Conservation (phyloP, 2,113 vertebrate species). For the human (Homo sapiens) region DNA sequence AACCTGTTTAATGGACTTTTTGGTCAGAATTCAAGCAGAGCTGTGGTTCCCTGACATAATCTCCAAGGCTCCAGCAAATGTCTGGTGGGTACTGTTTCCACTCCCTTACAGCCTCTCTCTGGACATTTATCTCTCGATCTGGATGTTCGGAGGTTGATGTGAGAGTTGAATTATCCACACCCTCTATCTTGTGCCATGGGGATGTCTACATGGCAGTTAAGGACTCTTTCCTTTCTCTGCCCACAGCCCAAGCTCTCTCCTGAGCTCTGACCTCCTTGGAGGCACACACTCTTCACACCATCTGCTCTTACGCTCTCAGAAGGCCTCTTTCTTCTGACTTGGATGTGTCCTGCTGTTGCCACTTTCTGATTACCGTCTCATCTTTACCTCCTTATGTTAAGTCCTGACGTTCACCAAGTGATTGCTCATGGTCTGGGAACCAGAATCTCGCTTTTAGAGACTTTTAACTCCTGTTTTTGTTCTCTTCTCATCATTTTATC, state of each 20-base stretch:
- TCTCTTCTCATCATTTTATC: neutral
- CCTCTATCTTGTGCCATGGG: neutral
- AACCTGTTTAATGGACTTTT: neutral
- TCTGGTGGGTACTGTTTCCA: too few species aligned
- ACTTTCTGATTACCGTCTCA: neutral
- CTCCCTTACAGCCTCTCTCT: too few species aligned
- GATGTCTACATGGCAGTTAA: fast-evolving
- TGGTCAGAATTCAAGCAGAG: neutral
- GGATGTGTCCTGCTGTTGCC: too few species aligned
- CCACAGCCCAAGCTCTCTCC: fast-evolving
- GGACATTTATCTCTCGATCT: neutral
- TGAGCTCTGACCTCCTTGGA: neutral
- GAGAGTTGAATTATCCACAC: neutral
- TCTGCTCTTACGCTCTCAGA: neutral
- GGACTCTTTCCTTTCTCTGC: neutral
- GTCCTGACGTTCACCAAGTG: neutral
- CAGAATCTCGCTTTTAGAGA: too few species aligned
- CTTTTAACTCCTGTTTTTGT: neutral
- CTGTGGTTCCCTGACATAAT: neutral
- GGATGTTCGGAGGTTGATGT: fast-evolving
- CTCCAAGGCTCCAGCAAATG: neutral
- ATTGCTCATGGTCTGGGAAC: too few species aligned
- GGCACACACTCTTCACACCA: too few species aligned
- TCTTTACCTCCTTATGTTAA: neutral
- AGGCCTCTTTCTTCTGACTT: neutral